Evolutionary conservation across 2,888 invertebrate genomes (phyloP).

Genomic region (Archips crataeganus): DNA sequence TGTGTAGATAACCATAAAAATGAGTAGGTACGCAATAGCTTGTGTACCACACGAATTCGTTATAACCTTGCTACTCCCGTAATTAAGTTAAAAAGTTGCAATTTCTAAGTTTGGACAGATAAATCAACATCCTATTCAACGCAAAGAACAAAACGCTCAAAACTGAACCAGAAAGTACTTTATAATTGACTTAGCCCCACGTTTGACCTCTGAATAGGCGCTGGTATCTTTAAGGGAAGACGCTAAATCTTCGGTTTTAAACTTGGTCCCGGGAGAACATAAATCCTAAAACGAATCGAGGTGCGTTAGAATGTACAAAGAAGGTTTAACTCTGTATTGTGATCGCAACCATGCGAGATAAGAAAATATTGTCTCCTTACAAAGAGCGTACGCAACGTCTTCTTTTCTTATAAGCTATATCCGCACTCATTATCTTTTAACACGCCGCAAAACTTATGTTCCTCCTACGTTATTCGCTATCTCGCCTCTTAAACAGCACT

Average conservation of each 20-base stretch:
- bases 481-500: conserved; percentile 78
- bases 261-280: conserved; percentile 68
- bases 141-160: conserved; percentile 51
- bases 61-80: conserved; percentile 8
- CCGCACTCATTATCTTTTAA: conserved; percentile 81
- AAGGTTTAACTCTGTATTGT: conserved; percentile 59
- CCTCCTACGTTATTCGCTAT: conserved; percentile 74
- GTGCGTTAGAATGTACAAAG: conserved; percentile 71
- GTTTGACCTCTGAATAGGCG: conserved; percentile 67
- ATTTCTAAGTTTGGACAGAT: conserved; percentile 33
- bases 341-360: conserved; percentile 65
- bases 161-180: conserved; percentile 66
- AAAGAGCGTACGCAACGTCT: conserved; percentile 72
- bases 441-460: conserved; percentile 78
- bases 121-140: conserved; percentile 55
- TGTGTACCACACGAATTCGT: background rate
- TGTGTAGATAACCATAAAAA: conserved; percentile 8
- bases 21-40: background rate
- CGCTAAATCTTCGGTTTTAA: conserved; percentile 77
- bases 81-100: conserved; percentile 19
- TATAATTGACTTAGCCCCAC: conserved; percentile 56
- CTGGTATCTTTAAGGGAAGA: conserved; percentile 62
- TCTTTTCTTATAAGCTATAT: conserved; percentile 71
- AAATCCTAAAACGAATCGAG: conserved; percentile 72
- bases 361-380: conserved; percentile 71